These are phyloP conservation scores for Agelas oroides DNA, from an alignment of 37 sponge, comb jelly and placozoan genomes.

Conservation along the genomic window DNA sequence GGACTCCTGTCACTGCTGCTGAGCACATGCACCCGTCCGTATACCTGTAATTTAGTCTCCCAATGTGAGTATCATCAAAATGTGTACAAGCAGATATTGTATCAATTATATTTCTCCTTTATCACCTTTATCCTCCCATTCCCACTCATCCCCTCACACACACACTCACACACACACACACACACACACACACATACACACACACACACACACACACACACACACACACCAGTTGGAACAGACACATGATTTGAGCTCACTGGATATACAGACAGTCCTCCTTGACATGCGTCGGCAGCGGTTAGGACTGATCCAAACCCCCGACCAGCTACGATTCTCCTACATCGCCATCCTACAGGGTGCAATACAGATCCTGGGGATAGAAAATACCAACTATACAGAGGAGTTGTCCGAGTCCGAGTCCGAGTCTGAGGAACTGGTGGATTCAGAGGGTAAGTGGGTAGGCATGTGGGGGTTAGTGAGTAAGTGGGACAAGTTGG, in stretches of 20 bases:
- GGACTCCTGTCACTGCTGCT: too few relatives aligned
- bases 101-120: too few relatives aligned
- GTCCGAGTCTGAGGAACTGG: too few relatives aligned
- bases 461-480: not conserved
- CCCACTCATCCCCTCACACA: too few relatives aligned
- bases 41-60: too few relatives aligned
- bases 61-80: too few relatives aligned
- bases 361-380: slow-evolving; percentile 31
- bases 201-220: not conserved
- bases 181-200: not conserved
- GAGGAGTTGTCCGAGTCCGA: slow-evolving; percentile 33
- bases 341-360: slow-evolving; percentile 90
- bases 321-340: slow-evolving; percentile 96
- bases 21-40: too few relatives aligned
- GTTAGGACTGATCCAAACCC: slow-evolving; percentile 92
- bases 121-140: too few relatives aligned
- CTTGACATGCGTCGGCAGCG: slow-evolving; percentile 88
- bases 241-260: slow-evolving; percentile 38
- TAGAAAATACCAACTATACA: slow-evolving; percentile 30
- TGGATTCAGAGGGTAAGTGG: slow-evolving; percentile 15
- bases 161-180: not conserved
- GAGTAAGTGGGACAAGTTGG: too few relatives aligned
- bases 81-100: too few relatives aligned
- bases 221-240: slow-evolving; percentile 50
- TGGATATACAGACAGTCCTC: slow-evolving; percentile 67